Conservation (phyloP, 2,797 vertebrate genomes). For the Cirrhinus molitorella region DNA sequence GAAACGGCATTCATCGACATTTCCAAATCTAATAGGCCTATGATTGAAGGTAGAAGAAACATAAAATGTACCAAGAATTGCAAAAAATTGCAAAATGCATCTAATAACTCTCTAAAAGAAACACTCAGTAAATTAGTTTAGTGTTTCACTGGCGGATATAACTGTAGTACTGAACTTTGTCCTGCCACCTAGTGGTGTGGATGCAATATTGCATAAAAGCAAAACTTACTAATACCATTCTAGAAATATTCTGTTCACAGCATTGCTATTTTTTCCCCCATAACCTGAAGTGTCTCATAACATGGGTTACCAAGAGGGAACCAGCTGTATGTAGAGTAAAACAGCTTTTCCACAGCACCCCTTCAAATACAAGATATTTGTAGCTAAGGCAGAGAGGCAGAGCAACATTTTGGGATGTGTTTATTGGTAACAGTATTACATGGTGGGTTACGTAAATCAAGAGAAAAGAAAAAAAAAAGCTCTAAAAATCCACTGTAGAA, state of each 20-base stretch:
- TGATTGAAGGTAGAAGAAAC: not conserved
- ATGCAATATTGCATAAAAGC: not conserved
- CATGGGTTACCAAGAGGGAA: not conserved
- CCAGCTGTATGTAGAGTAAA: not conserved
- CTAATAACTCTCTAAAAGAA: not conserved
- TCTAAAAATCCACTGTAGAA: conserved; percentile 93
- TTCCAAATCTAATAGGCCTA: not conserved
- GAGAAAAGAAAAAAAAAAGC: conserved; percentile 78
- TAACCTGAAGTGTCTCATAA: not conserved
- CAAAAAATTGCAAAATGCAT: no score
- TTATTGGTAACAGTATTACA: conserved; percentile 99
- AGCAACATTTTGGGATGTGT: conserved; percentile 86
- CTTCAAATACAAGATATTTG: not conserved
- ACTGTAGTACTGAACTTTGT: not conserved
- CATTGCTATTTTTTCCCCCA: not conserved
- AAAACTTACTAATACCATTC: not conserved
- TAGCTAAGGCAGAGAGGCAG: conserved; percentile 45
- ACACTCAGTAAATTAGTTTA: not conserved
- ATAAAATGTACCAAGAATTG: no score
- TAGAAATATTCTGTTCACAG: not conserved
- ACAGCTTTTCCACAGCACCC: not conserved
- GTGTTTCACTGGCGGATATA: not conserved
- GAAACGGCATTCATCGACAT: not conserved
- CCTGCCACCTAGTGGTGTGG: conserved; percentile 6
- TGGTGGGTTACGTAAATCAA: conserved; percentile 96